phyloP scores from a whole-genome alignment of 2,888 invertebrate species.

The Lacanobia oleracea region DNA sequence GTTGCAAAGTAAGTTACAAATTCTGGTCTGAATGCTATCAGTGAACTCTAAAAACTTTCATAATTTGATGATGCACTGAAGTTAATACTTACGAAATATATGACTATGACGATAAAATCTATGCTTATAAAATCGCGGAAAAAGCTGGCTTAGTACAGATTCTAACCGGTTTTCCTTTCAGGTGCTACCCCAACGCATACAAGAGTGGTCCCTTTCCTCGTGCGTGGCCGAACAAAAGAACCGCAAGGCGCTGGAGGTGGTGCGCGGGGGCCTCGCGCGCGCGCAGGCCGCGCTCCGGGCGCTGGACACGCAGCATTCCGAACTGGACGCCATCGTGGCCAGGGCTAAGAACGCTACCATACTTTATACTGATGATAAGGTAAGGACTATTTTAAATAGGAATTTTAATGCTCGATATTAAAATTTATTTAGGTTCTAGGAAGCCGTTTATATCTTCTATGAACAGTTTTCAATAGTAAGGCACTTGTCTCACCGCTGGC shows the following conservation, averaged over 20 bases:
- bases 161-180: slow-evolving; percentile 68
- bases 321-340: slow-evolving; percentile 95
- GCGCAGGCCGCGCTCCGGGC: slow-evolving; percentile 95
- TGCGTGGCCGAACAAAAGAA: slow-evolving; percentile 97
- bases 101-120: no score
- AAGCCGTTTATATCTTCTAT: no score
- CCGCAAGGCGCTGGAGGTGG: slow-evolving; percentile 92
- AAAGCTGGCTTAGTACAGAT: neutral
- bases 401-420: no score
- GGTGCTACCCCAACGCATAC: slow-evolving; percentile 97
- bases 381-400: slow-evolving; percentile 36
- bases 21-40: no score
- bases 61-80: no score
- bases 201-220: slow-evolving; percentile 97
- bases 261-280: slow-evolving; percentile 94
- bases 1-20: no score
- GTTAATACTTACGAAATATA: no score
- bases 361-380: slow-evolving; percentile 91
- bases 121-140: neutral
- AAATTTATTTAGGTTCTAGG: no score
- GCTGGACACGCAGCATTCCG: slow-evolving; percentile 94
- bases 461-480: no score
- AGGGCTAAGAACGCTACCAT: slow-evolving; percentile 93
- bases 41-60: no score
- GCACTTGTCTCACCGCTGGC: no score